Base-by-base conservation (phyloP, 2,888 invertebrate genomes). In the Coelinius sp. region DNA sequence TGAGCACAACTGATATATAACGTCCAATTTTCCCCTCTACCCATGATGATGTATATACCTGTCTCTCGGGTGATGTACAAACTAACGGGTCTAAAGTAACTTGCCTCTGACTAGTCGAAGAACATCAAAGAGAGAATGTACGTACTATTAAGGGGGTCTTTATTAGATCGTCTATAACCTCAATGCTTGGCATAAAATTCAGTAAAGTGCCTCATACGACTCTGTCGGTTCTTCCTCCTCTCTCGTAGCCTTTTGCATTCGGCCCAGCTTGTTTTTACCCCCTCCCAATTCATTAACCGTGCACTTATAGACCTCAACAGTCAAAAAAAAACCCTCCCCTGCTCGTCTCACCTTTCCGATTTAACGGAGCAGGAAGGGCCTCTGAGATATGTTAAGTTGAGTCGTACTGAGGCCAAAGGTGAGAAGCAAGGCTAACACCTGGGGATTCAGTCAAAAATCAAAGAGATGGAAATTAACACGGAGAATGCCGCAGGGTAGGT, bases 401-500 rank as follows among this genome's bases (percentile, higher is more conserved):
- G 53, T 53, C n/a, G n/a, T n/a, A n/a, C 49, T 10, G 35, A 20
- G 22, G 59, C 31, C 20, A 59, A 59, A 59, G 35, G 31, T 59
- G 20, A 59, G 59, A 59, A 14, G 35, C 31, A 35, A 35, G 35
- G 31, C 8, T 35, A 20, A 59, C 27, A 31, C 27, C 56, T 17
- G 17, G 31, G 6, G 31, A 31, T 31, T 17, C 27, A 59, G 83
- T 83, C 85, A 85, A 85, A 86, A 86, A 86, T 85, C 85, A 85
- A 85, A 84, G 83, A 80, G 82, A 85, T 85, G 85, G 81, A 84
- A 82, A 85, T 85, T 84, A 83, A 81, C 78, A 76, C 79, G 56
- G 8, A 59, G 31, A 6, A 20, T 35, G 59, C 59, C 59, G 2
- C 31, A 14, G 59, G 31, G 2, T 31, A 7, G 10, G 17, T 14